phyloP scores from a whole-genome alignment of 2,888 invertebrate species.

The Cerceris ruficornis region DNA sequence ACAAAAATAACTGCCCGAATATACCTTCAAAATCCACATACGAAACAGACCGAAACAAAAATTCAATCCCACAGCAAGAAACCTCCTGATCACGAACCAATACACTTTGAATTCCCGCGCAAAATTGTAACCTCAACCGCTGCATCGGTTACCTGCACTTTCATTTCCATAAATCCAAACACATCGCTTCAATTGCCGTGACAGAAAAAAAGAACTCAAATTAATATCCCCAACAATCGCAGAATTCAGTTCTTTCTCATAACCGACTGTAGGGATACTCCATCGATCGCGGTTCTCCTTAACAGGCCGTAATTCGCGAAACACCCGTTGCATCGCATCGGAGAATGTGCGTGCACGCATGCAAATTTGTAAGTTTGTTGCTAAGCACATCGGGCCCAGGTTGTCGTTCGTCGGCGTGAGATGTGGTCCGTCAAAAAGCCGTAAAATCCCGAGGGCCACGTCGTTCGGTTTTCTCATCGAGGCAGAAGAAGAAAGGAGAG shows the following conservation, averaged over 20 bases:
- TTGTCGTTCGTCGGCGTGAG: conserved; percentile 75
- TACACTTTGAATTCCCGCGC: no score
- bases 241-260: neutral
- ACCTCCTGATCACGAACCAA: no score
- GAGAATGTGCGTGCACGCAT: conserved; percentile 66
- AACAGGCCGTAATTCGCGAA: conserved; percentile 12
- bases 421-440: conserved; percentile 80
- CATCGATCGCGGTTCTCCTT: neutral
- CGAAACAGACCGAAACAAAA: no score
- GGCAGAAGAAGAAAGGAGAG: neutral
- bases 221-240: neutral
- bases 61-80: no score
- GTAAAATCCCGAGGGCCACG: conserved; percentile 67
- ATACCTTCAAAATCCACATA: no score
- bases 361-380: conserved; percentile 79
- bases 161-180: no score
- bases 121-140: no score
- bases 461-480: conserved; percentile 47
- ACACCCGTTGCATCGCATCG: conserved; percentile 59
- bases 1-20: no score
- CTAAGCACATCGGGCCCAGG: conserved; percentile 70
- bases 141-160: no score
- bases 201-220: neutral
- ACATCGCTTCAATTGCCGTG: no score
- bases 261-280: neutral